These are phyloP conservation scores for Tragopan temminckii DNA, from an alignment of 2,797 vertebrate species.

Conservation along the genomic window DNA sequence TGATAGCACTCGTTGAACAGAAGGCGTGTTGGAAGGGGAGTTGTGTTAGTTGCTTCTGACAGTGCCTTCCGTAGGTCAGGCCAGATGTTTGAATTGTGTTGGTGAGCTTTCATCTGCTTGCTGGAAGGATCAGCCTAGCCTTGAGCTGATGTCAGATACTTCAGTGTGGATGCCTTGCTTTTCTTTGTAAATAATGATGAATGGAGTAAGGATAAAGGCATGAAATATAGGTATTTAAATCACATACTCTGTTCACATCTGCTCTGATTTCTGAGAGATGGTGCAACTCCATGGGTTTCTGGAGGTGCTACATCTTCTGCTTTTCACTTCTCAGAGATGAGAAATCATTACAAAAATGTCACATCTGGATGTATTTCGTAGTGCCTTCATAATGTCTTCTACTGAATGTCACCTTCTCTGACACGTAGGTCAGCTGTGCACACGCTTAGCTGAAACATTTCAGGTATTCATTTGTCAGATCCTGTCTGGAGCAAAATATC, in stretches of 20 bases:
- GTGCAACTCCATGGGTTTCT: conserved; percentile 30
- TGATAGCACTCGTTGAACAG: fast-evolving
- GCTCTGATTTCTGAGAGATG: background rate
- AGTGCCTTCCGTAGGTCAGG: background rate
- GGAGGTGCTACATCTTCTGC: conserved; percentile 31
- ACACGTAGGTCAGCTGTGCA: background rate
- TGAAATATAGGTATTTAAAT: background rate
- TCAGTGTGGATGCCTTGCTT: background rate
- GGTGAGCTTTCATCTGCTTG: background rate
- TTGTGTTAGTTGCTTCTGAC: background rate
- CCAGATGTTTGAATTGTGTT: background rate
- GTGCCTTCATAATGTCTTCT: background rate
- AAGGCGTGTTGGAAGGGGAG: background rate
- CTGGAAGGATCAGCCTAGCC: background rate
- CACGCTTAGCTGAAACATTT: background rate
- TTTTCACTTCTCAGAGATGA: conserved; percentile 22
- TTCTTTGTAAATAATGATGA: conserved; percentile 2
- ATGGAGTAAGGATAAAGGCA: background rate
- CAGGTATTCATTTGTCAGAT: background rate
- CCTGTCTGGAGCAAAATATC: background rate
- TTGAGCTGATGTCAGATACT: background rate
- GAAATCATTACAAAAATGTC: background rate
- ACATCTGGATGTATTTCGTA: background rate
- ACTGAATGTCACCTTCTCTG: background rate
- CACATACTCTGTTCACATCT: background rate